Evolutionary conservation across 2,113 vertebrate species (phyloP).

Genomic region (Pandion haliaetus): DNA sequence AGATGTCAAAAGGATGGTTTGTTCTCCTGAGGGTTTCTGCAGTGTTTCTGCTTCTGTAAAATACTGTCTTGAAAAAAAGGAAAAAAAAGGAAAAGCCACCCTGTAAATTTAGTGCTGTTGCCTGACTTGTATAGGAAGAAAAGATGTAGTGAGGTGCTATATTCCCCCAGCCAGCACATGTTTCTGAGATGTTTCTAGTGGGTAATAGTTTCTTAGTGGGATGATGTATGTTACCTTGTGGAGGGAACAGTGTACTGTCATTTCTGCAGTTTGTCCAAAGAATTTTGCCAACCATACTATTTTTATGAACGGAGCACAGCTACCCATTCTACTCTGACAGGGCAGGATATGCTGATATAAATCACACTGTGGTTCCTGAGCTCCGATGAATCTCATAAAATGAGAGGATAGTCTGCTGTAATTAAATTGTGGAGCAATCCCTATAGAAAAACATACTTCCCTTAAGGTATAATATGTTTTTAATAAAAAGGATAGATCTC

Average conservation of each 20-base stretch:
- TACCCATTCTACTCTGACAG: slow-evolving; percentile 25
- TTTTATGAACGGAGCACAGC: slow-evolving; percentile 18
- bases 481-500: slow-evolving; percentile 55
- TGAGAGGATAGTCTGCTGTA: slow-evolving; percentile 31
- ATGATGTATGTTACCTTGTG: slow-evolving; percentile 9
- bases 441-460: slow-evolving; percentile 6
- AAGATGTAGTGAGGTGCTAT: not conserved
- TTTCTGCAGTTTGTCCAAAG: slow-evolving; percentile 37
- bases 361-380: slow-evolving; percentile 27
- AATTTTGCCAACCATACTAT: slow-evolving; percentile 6
- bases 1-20: not conserved
- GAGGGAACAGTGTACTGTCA: not conserved
- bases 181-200: slow-evolving; percentile 21
- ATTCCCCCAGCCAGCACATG: not conserved
- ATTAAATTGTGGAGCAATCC: slow-evolving; percentile 52
- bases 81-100: not conserved
- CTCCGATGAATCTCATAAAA: slow-evolving; percentile 47
- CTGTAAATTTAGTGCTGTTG: not conserved
- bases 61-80: not conserved
- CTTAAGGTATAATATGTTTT: slow-evolving; percentile 56
- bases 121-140: not conserved
- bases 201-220: slow-evolving; percentile 49
- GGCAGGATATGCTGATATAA: slow-evolving; percentile 18
- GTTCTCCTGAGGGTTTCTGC: not conserved
- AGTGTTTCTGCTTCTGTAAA: not conserved